These are phyloP conservation scores for Eilema caniola DNA, from an alignment of 2,888 invertebrate genomes.

Conservation along the genomic window DNA sequence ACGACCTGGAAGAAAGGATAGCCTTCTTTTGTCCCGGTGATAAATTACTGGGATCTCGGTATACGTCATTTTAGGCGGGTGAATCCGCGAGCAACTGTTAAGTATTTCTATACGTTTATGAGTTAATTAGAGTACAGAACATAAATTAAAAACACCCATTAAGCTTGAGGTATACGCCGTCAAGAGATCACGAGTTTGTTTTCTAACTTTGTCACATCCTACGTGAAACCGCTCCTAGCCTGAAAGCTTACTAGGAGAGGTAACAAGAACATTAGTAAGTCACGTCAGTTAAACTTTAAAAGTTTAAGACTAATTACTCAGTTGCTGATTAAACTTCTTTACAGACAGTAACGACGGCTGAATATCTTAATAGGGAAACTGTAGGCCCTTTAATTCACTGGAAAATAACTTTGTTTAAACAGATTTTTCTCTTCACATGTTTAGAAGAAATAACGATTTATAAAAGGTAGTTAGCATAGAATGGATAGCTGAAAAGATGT, in stretches of 20 bases:
- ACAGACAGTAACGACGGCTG: not conserved
- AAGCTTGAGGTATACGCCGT: not conserved
- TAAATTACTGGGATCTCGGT: too few relatives aligned
- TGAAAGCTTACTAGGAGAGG: slow-evolving; percentile 7
- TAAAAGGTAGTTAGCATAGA: not conserved
- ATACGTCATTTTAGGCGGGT: too few relatives aligned
- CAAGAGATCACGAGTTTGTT: not conserved
- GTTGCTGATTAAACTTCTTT: not conserved
- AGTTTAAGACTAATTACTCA: not conserved
- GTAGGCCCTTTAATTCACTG: not conserved
- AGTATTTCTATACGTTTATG: too few relatives aligned
- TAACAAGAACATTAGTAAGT: slow-evolving; percentile 4
- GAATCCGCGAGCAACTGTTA: too few relatives aligned
- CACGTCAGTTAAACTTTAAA: not conserved
- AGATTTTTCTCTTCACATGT: not conserved
- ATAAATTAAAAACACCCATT: not conserved
- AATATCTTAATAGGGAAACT: not conserved
- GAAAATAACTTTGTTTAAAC: not conserved
- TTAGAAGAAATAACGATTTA: not conserved
- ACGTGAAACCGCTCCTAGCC: slow-evolving; percentile 2
- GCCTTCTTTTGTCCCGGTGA: too few relatives aligned
- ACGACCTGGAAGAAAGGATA: too few relatives aligned
- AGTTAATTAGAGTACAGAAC: too few relatives aligned
- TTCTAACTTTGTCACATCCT: not conserved
- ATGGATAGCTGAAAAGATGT: too few relatives aligned